A percentile compares a stretch with the other conserved stretches of the same genome.
phyloP scores from a whole-genome alignment of 2,888 invertebrate genomes.

The Beris chalybata region DNA sequence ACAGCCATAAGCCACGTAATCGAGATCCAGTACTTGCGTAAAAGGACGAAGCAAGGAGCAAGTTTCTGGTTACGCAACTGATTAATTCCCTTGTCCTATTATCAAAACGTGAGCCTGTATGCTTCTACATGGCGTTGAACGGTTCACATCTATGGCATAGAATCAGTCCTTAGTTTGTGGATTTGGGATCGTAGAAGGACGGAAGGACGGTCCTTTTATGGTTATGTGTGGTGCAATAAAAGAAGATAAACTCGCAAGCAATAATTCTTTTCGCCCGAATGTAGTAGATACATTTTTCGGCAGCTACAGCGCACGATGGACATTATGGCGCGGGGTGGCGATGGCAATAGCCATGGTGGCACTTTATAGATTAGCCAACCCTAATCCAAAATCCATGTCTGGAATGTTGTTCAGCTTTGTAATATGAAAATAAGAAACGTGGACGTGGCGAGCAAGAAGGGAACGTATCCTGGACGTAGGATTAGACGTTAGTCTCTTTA shows the following conservation, averaged over 20 bases:
- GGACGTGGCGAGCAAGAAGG: conserved; percentile 6
- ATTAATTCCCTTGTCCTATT: conserved; percentile 37
- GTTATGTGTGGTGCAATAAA: conserved; percentile 39
- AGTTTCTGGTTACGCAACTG: conserved; percentile 36
- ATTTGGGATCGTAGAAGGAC: neutral
- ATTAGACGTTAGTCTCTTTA: conserved; percentile 12
- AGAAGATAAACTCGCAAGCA: conserved; percentile 37
- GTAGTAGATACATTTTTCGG: conserved; percentile 31
- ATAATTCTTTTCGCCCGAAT: conserved; percentile 35
- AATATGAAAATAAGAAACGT: conserved; percentile 1
- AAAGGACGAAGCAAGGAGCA: conserved; percentile 7
- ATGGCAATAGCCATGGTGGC: conserved; percentile 20
- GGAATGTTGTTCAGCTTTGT: conserved; percentile 14
- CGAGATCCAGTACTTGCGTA: conserved; percentile 2
- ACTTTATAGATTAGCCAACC: conserved; percentile 36
- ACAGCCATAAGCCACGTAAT: conserved; percentile 16
- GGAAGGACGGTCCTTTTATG: conserved; percentile 28
- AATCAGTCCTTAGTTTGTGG: neutral
- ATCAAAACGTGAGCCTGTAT: conserved; percentile 18
- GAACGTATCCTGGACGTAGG: neutral
- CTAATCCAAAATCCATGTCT: conserved; percentile 37
- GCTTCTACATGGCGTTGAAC: conserved; percentile 16
- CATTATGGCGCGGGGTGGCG: conserved; percentile 1
- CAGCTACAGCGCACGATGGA: neutral
- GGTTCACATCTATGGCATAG: neutral